Percentiles rank a stretch among this genome's conserved stretches.
These are phyloP conservation scores for Euspilapteryx auroguttella DNA, from an alignment of 2,888 invertebrate species.

Conservation along the genomic window DNA sequence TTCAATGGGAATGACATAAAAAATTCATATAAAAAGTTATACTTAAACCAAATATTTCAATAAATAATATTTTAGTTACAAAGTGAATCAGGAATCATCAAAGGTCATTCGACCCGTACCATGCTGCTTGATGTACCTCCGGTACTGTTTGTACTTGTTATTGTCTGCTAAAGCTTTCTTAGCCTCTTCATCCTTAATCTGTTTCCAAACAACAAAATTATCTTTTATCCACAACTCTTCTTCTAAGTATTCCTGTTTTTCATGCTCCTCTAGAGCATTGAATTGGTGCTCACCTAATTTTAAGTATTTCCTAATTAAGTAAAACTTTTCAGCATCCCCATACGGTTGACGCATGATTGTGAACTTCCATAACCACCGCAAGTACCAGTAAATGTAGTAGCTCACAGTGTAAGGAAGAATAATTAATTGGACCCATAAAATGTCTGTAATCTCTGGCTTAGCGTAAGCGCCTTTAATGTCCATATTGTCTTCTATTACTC, in stretches of 20 bases:
- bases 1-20: no score
- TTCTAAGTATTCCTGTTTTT: conserved; percentile 72
- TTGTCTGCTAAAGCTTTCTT: conserved; percentile 85
- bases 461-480: conserved; percentile 92
- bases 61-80: conserved; percentile 5
- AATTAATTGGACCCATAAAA: conserved; percentile 83
- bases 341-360: conserved; percentile 74
- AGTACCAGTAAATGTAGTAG: conserved; percentile 73
- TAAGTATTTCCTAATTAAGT: conserved; percentile 80
- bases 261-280: conserved; percentile 72
- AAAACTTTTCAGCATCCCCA: conserved; percentile 80
- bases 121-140: conserved; percentile 88
- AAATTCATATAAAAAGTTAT: background rate
- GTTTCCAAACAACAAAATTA: conserved; percentile 79
- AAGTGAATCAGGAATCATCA: conserved; percentile 64
- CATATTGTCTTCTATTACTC: conserved; percentile 89
- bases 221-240: conserved; percentile 82
- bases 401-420: conserved; percentile 76
- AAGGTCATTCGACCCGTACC: conserved; percentile 91
- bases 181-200: conserved; percentile 80
- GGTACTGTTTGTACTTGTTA: conserved; percentile 84
- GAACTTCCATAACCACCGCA: conserved; percentile 82
- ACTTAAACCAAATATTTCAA: background rate
- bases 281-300: conserved; percentile 73
- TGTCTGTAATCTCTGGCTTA: conserved; percentile 75